A percentile compares a stretch with the other conserved stretches of the same genome.
phyloP scores from a whole-genome alignment of 2,888 invertebrate genomes.

The Tenthredo notha region DNA sequence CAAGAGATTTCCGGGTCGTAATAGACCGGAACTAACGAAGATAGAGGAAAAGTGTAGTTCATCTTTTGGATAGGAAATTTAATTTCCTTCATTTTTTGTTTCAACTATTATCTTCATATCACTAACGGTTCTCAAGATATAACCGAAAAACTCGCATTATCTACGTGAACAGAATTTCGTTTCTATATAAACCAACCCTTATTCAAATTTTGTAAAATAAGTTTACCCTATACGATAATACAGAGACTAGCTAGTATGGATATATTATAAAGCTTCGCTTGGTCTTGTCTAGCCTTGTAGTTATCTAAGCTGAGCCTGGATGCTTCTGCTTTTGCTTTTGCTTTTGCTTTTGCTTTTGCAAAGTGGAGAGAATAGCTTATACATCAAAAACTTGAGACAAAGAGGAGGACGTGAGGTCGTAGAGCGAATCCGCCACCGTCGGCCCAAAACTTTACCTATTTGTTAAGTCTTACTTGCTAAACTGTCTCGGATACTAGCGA shows the following conservation, averaged over 20 bases:
- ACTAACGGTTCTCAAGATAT: not conserved
- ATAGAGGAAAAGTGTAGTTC: not conserved
- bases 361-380: constrained; percentile 73
- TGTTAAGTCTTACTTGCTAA: constrained; percentile 77
- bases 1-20: not conserved
- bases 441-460: constrained; percentile 77
- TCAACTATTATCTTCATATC: not conserved
- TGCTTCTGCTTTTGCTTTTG: not conserved
- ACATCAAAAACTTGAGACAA: constrained; percentile 78
- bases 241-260: not conserved
- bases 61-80: not conserved
- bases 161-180: not conserved
- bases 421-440: constrained; percentile 72
- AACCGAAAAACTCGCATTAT: not conserved
- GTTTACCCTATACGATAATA: not conserved
- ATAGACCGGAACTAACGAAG: not conserved
- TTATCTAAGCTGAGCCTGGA: not conserved
- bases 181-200: not conserved
- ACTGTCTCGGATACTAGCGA: constrained; percentile 73
- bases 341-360: not conserved
- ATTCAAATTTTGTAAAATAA: not conserved
- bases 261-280: not conserved
- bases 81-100: not conserved
- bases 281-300: constrained; percentile 54
- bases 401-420: constrained; percentile 74